phyloP scores from a whole-genome alignment of 2,113 vertebrate genomes.

The Galbula dea region DNA sequence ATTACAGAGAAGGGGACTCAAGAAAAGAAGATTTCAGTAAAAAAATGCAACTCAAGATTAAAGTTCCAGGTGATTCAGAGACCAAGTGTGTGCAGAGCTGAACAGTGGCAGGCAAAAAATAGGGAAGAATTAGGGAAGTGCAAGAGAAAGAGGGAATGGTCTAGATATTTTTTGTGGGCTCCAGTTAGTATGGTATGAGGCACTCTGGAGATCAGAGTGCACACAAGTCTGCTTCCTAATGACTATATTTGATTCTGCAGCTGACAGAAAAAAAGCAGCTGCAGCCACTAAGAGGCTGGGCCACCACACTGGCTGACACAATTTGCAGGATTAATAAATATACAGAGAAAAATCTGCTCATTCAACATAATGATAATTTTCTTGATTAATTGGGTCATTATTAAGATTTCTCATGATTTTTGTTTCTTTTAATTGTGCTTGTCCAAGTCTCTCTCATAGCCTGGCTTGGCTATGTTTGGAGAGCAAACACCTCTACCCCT shows the following conservation, averaged over 20 bases:
- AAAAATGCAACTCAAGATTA: background rate
- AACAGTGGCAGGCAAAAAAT: background rate
- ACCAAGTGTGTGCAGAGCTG: background rate
- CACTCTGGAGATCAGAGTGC: background rate
- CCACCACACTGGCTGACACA: background rate
- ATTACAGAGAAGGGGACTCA: background rate
- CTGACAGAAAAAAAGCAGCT: constrained; percentile 9
- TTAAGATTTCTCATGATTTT: background rate
- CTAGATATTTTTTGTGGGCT: background rate
- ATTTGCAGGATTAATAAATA: background rate
- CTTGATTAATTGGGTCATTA: background rate
- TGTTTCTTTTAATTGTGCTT: background rate
- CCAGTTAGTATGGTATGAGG: background rate
- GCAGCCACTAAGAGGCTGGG: background rate
- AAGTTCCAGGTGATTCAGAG: background rate
- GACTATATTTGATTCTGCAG: background rate
- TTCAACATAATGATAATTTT: background rate
- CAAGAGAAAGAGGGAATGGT: background rate
- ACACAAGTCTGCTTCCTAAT: background rate
- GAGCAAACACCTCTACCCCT: background rate
- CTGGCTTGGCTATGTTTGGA: background rate
- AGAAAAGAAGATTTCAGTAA: background rate
- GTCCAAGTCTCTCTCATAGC: background rate
- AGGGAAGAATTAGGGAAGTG: background rate
- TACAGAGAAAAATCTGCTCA: background rate